Evolutionary conservation across 1,140 invertebrate genomes (phyloP), one percentile per base, ranked within the genome.

Genomic region (Nasonia giraulti): DNA sequence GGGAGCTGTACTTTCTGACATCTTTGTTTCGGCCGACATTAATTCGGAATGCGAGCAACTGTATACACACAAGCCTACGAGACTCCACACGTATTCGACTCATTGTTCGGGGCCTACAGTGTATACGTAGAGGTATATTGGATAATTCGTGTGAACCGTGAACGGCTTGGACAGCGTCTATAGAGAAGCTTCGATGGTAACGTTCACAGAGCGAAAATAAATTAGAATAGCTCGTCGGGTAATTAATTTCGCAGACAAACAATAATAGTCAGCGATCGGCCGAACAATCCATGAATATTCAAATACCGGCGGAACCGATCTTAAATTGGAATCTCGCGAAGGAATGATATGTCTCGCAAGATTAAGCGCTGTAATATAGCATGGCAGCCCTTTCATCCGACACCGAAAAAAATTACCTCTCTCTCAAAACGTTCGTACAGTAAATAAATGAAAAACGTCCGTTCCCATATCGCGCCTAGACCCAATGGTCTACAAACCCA

Each of bases 391-490:
- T 44, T 31, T 73, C 47, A 62, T 62, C 40, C 14, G 27, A 44
- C 5, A 40, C 12, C 31, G 27, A 75, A 27, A 75, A 84, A 77
- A 84, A 78, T 76, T 33, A 10, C 17, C 17, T 23, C 12, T n/a
- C 17, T 3, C 17, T 12, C 31, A 77, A 50, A 44, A 78, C 47
- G 66, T 23, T 47, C 1, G 5, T 37, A 27, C 7, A 79, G 79
- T 69, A 81, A 81, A 81, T 80, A 81, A 85, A 85, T 85, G 84
- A 80, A 85, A 85, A 85, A 85, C 83, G 78, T 55, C 31, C 4
- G 55, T 81, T 81, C 55, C 50, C 79, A 27, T 81, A 75, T 85
- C 84, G 11, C 80, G 71, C 8, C 27, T 62, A 37, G 17, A n/a
- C 77, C 77, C 55, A n/a, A 62, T 62, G 55, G 55, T 62, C 55